Percentiles rank a stretch among this genome's conserved stretches.
These are phyloP conservation scores for Drosophila tanythrix DNA, from an alignment of 2,888 invertebrate genomes.

Conservation along the genomic window DNA sequence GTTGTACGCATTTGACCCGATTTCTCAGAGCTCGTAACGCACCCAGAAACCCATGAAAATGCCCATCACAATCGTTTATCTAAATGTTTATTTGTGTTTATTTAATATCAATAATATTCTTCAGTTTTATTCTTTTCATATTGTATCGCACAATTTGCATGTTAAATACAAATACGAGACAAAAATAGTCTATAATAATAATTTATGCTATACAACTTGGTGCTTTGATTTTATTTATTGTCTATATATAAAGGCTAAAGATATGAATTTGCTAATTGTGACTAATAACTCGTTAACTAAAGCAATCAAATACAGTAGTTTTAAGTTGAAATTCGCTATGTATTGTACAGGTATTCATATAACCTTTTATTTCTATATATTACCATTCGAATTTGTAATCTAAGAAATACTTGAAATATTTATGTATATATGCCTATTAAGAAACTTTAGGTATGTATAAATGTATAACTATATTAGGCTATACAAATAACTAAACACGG, in stretches of 20 bases:
- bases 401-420: conserved; percentile 55
- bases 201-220: conserved; percentile 73
- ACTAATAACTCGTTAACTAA: conserved; percentile 73
- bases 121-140: conserved; percentile 34
- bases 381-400: conserved; percentile 37
- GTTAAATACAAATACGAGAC: conserved; percentile 39
- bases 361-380: conserved; percentile 13
- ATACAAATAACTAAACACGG: conserved; percentile 52
- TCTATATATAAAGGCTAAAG: conserved; percentile 38
- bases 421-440: conserved; percentile 34
- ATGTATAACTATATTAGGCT: conserved; percentile 44
- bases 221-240: conserved; percentile 49
- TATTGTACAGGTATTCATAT: conserved; percentile 22
- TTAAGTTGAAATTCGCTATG: conserved; percentile 60
- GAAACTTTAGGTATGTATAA: conserved; percentile 50
- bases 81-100: conserved; percentile 72
- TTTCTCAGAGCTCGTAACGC: conserved; percentile 39
- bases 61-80: conserved; percentile 58
- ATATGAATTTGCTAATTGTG: conserved; percentile 81
- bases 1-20: conserved; percentile 51
- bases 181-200: conserved; percentile 49
- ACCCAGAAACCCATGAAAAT: conserved; percentile 43
- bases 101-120: conserved; percentile 58
- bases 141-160: conserved; percentile 61
- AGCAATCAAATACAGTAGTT: conserved; percentile 56